Evolutionary conservation across 2,888 invertebrate species (phyloP), one percentile per base, ranked within the genome.

Genomic region (Crocallis elinguaria): DNA sequence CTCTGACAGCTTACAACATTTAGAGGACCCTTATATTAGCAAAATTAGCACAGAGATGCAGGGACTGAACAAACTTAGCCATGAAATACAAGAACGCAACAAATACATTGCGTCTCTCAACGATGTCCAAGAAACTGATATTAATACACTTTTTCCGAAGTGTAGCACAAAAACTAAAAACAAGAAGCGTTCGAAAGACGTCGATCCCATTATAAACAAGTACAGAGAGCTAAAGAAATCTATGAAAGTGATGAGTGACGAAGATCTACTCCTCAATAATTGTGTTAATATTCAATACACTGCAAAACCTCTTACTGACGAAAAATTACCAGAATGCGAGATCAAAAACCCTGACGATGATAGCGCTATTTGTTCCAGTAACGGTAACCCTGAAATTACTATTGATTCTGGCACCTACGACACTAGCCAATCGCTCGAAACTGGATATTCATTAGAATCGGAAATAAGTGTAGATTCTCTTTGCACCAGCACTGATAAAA

Each of bases 11-110:
- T 81, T 92, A 66, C 92, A 92, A 62, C 92, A 92, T 71, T 85
- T 93, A 49, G 92, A 93, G 75, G 94, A 94, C 73, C 94, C 94
- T 0, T 93, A 93, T 64, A 86, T 93, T 39, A 92, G 90, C 70
- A 92, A 93, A 75, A 78, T 93, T 37, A 93, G 92, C 65, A 92
- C 92, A 60, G 94, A 94, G 74, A 84, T 93, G 61, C 86, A 93
- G 63, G 92, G 92, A 42, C 76, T 93, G 35, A 93, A 92, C 43
- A 94, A 93, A 74, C 73, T 93, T 8, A 93, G 92, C 63, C 89
- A 92, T 21, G 93, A 93, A 68, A 84, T 93, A 29, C 92, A 93
- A 58, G 94, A 93, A 66, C 92, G 93, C 64, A 88, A 92, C 53
- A 93, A 93, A 79, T 93, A 92, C 66, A 86, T 93, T 49, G 89